Evolutionary conservation across 2,113 vertebrate genomes (phyloP), one percentile per base, ranked within the genome.

Genomic region (Tetraodon nigroviridis): DNA sequence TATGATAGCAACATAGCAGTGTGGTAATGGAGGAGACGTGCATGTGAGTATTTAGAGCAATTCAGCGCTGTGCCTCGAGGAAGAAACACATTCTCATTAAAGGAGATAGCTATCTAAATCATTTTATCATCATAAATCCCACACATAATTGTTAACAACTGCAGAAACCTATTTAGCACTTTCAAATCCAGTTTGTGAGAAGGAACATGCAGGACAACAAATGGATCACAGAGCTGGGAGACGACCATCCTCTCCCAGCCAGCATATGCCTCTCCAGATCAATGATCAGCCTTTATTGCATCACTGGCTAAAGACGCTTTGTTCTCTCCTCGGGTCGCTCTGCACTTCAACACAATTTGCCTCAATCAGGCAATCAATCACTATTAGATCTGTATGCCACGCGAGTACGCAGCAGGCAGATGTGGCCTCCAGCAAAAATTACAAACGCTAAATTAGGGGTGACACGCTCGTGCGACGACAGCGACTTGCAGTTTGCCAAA

Each of bases 341-440:
- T 47, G 61, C 72, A 79, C 76, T 84, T 86, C 72, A 83, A 75
- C 78, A 80, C 78, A 78, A 78, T 81, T 82, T 64, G 55, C 58
- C 55, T 74, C 84, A 83, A 85, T 84, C 79, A 76, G 61, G 63
- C 69, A 82, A 87, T 89, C 86, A 82, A 83, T 87, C 73, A 81
- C 70, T 69, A 83, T 87, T 87, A 86, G 68, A 76, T 80, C 67
- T 56, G 71, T 72, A 55, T 64, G 72, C 63, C 67, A 72, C 71
- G 68, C 67, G 47, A 58, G 73, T 52, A 66, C 60, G 45, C 64
- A 84, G 76, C 80, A 84, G 75, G 72, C 79, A 80, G 77, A 83
- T 83, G 77, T 78, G 73, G 64, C 79, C 76, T 60, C 60, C 51
- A 73, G 81, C 71, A 58, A 69, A 79, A 75, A 64, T 49, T 59